A percentile compares a stretch with the other conserved stretches of the same genome.
These are phyloP conservation scores for Chrysodeixis includens DNA, from an alignment of 2,888 invertebrate genomes.

Conservation along the genomic window DNA sequence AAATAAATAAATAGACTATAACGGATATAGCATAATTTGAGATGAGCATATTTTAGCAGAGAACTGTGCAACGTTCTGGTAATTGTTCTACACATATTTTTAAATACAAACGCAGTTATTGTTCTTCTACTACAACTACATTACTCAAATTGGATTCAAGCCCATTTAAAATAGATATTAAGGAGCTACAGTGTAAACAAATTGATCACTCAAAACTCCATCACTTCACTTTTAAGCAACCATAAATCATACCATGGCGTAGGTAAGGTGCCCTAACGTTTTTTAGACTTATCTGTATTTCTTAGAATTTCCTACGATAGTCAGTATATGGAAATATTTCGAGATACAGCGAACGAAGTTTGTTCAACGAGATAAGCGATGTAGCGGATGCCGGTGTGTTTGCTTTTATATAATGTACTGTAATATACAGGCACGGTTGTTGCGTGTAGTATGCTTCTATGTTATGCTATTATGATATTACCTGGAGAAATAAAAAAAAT, in stretches of 20 bases:
- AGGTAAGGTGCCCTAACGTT: slow-evolving; percentile 34
- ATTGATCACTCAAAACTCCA: too few species aligned
- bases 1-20: too few species aligned
- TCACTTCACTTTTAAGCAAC: not conserved
- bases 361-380: slow-evolving; percentile 82
- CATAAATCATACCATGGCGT: slow-evolving; percentile 22
- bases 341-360: slow-evolving; percentile 80
- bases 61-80: too few species aligned
- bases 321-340: slow-evolving; percentile 84
- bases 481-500: not conserved
- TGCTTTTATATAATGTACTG: slow-evolving; percentile 58
- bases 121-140: too few species aligned
- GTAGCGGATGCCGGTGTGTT: slow-evolving; percentile 79
- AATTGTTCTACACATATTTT: too few species aligned
- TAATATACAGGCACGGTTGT: slow-evolving; percentile 47
- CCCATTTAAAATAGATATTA: too few species aligned
- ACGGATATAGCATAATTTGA: too few species aligned
- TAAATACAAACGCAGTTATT: too few species aligned
- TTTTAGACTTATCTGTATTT: slow-evolving; percentile 60
- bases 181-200: too few species aligned
- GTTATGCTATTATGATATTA: slow-evolving; percentile 39
- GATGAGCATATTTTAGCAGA: too few species aligned
- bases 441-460: slow-evolving; percentile 42
- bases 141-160: too few species aligned
- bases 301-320: slow-evolving; percentile 76